Percentiles rank a stretch among this genome's conserved stretches.
These are phyloP conservation scores for Eufriesea mexicana DNA, from an alignment of 1,140 invertebrate species.

Conservation along the genomic window DNA sequence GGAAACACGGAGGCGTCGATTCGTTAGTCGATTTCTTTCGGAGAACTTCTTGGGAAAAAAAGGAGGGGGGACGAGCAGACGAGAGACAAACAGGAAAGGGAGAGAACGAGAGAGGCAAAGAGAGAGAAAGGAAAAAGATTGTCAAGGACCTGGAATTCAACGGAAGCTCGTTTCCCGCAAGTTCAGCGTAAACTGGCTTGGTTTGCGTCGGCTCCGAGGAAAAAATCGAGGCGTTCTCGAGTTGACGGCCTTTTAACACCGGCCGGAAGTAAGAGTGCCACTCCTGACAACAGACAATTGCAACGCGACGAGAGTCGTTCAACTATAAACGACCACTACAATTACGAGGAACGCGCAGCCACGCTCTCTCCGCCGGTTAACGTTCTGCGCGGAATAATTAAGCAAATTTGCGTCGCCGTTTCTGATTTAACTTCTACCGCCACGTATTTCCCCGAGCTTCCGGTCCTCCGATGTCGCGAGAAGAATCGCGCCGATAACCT, in stretches of 20 bases:
- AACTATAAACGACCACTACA: conserved; percentile 80
- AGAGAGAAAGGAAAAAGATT: too few species aligned
- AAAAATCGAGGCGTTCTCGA: conserved; percentile 44
- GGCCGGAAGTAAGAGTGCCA: conserved; percentile 69
- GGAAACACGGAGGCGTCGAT: conserved; percentile 4
- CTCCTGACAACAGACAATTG: conserved; percentile 73
- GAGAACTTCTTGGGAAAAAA: not conserved
- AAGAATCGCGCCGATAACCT: not conserved
- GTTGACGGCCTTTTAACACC: conserved; percentile 65
- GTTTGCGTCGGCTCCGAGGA: not conserved
- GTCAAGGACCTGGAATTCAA: not conserved
- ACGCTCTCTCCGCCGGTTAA: conserved; percentile 61
- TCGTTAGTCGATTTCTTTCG: conserved; percentile 21
- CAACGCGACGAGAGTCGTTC: conserved; percentile 73
- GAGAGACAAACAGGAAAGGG: not conserved
- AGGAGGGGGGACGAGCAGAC: not conserved
- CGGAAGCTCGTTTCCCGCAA: not conserved
- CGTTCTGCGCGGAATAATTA: conserved; percentile 69
- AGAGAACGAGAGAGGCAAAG: not conserved
- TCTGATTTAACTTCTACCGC: conserved; percentile 59
- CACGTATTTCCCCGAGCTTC: conserved; percentile 1
- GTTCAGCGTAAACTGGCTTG: not conserved
- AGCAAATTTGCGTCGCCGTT: conserved; percentile 66
- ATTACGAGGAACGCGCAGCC: conserved; percentile 67
- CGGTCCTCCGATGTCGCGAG: not conserved